Conservation (phyloP, 1,140 invertebrate genomes). For the Chlorops oryzae region DNA sequence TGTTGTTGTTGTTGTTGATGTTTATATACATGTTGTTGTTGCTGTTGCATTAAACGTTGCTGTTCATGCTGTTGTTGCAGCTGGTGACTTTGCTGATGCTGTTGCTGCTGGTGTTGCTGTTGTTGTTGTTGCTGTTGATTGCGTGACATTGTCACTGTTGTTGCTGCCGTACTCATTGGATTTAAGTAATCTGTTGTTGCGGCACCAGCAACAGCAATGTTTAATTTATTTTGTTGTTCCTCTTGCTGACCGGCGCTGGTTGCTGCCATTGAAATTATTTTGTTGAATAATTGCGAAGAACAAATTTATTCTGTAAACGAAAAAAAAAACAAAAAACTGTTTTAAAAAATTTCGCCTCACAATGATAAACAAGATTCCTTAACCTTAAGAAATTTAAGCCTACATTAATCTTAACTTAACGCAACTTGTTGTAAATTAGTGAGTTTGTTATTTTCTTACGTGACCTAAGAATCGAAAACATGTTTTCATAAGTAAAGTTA, state of each 20-base stretch:
- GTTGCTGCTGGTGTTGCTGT: conserved; percentile 12
- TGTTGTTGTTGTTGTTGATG: conserved; percentile 32
- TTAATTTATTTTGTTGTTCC: conserved; percentile 30
- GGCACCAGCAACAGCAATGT: conserved; percentile 15
- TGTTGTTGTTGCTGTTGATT: conserved; percentile 11
- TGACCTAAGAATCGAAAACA: too few relatives aligned
- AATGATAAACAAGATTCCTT: too few relatives aligned
- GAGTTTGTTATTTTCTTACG: too few relatives aligned
- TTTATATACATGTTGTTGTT: conserved; percentile 20
- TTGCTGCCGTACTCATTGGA: not conserved
- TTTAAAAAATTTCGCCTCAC: too few relatives aligned
- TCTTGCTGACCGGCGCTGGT: conserved; percentile 40
- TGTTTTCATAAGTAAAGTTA: too few relatives aligned
- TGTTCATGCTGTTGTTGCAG: conserved; percentile 10
- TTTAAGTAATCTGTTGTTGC: not conserved
- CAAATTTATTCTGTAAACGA: too few relatives aligned
- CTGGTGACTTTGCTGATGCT: conserved; percentile 6
- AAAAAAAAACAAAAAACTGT: too few relatives aligned
- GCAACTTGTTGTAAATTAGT: too few relatives aligned
- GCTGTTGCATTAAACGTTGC: conserved; percentile 6
- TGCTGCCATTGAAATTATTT: conserved; percentile 41
- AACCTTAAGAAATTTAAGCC: too few relatives aligned
- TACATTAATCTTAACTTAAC: too few relatives aligned
- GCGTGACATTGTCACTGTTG: not conserved
- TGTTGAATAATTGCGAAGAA: too few relatives aligned